Percentiles rank a stretch among this genome's conserved stretches.
Evolutionary conservation across 2,113 vertebrate species (phyloP).

Genomic region (Dolichallabes microphthalmus): DNA sequence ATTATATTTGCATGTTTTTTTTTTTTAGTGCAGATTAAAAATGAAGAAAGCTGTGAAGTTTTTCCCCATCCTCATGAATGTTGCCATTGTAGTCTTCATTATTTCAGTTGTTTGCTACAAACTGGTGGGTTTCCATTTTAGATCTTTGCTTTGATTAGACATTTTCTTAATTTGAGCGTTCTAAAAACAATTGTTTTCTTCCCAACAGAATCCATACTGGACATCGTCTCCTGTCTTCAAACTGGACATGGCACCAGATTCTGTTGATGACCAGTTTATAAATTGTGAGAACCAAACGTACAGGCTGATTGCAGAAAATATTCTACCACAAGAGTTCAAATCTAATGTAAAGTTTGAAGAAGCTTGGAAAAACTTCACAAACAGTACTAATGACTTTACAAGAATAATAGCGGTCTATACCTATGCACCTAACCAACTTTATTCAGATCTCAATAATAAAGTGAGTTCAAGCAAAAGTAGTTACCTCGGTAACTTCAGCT

Average conservation of each 20-base stretch:
- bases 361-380: not conserved
- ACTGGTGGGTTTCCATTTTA: not conserved
- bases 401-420: not conserved
- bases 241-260: not conserved
- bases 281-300: not conserved
- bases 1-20: too few relatives aligned
- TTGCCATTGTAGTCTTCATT: too few relatives aligned
- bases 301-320: not conserved
- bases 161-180: not conserved
- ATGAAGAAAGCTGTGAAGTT: too few relatives aligned
- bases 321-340: not conserved
- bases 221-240: not conserved
- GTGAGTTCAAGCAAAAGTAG: not conserved
- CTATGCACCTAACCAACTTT: not conserved
- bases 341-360: not conserved
- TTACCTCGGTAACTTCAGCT: not conserved
- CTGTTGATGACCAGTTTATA: not conserved
- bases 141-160: not conserved
- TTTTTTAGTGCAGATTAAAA: too few relatives aligned
- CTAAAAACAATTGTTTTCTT: too few relatives aligned
- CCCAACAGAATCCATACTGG: not conserved
- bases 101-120: not conserved
- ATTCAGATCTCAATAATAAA: not conserved
- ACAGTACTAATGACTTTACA: not conserved
- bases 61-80: too few relatives aligned